A percentile compares a stretch with the other conserved stretches of the same genome.
Evolutionary conservation across 2,888 invertebrate species (phyloP).

Genomic region (Selenia dentaria): DNA sequence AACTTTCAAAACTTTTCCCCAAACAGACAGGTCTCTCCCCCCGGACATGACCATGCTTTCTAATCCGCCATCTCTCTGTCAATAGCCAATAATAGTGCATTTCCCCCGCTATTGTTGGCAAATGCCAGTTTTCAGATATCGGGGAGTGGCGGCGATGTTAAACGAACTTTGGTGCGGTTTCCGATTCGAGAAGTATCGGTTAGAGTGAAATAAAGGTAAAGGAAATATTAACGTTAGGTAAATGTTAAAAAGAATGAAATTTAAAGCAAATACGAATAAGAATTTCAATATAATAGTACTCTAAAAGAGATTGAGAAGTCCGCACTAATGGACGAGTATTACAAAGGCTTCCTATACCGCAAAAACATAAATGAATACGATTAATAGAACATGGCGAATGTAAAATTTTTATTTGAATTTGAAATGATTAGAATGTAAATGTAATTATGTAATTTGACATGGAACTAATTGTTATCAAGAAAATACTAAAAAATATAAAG

Average conservation of each 20-base stretch:
- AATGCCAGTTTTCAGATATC: constrained; percentile 16
- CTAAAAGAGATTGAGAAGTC: too few relatives aligned
- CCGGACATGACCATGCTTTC: constrained; percentile 57
- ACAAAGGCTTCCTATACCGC: too few relatives aligned
- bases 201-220: constrained; percentile 3
- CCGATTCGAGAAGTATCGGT: constrained; percentile 1
- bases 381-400: too few relatives aligned
- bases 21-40: constrained; percentile 25
- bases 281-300: too few relatives aligned
- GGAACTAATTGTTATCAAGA: too few relatives aligned
- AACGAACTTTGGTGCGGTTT: constrained; percentile 27
- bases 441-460: too few relatives aligned
- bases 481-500: too few relatives aligned
- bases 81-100: constrained; percentile 55
- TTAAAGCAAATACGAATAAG: too few relatives aligned
- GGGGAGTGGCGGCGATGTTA: constrained; percentile 14
- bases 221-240: not conserved
- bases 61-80: constrained; percentile 46
- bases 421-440: too few relatives aligned
- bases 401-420: too few relatives aligned
- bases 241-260: not conserved
- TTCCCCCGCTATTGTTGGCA: constrained; percentile 39
- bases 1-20: constrained; percentile 28
- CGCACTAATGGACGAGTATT: too few relatives aligned
- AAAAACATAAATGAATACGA: too few relatives aligned